Evolutionary conservation across 2,888 invertebrate species (phyloP), one percentile per base, ranked within the genome.

Genomic region (Capitulum mitella): DNA sequence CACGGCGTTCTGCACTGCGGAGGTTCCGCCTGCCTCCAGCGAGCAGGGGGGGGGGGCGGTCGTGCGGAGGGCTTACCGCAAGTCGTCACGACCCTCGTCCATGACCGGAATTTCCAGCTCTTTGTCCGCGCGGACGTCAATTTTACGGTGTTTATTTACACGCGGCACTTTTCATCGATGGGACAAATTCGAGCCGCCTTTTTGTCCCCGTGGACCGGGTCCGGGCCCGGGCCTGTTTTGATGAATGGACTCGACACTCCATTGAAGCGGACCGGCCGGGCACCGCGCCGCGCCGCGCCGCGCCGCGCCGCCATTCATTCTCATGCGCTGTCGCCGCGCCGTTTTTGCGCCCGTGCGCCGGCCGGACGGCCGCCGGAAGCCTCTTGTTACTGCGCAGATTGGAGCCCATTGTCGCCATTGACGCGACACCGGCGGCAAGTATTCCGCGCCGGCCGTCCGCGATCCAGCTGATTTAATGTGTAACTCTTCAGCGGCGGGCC

Each of bases 81-180:
- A 43, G 43, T 12, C 5, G 43, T 43, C 43, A 43, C 43, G 43
- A 12, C 43, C 43, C 43, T 5, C 5, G 6, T 12, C 43, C 43
- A 12, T 43, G 43, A 43, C n/a, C 19, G 70, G 70, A 70, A 70
- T 70, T 70, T 26, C 37, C 26, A 26, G 40, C 70, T 26, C 70
- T 70, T 70, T 70, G 70, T 70, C 29, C 70, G 37, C 10, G 6
- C 40, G 37, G 40, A 70, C 70, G 70, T 70, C 40, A 70, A 40
- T 70, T 70, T 70, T 70, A 70, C 70, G 37, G 70, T 70, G 70
- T 70, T 70, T 70, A 70, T 70, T 70, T 70, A 70, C 70, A 37
- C 37, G 40, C 37, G 19, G 70, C 29, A 40, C 70, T 37, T 26
- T 29, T 37, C 70, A 19, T 37, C 26, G 70, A 70, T 40, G 40